Evolutionary conservation across 2,113 vertebrate genomes (phyloP).

Genomic region (Craseonycteris thonglongyai): DNA sequence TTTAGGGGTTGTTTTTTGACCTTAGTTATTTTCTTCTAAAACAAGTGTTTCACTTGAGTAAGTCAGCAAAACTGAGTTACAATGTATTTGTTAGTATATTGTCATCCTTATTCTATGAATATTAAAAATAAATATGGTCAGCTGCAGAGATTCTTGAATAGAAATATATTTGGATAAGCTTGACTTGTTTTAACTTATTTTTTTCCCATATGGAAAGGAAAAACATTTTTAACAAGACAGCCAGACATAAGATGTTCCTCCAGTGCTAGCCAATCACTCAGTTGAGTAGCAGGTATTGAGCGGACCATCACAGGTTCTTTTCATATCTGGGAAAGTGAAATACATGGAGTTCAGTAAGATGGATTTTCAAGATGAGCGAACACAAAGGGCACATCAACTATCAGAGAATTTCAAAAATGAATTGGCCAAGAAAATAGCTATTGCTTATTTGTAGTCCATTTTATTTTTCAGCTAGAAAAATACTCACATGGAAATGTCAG

Average conservation of each 20-base stretch:
- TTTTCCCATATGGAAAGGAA: not conserved
- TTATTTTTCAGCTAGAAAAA: not conserved
- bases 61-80: not conserved
- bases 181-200: constrained; percentile 50
- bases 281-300: not conserved
- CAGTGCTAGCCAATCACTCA: not conserved
- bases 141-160: not conserved
- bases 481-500: not conserved
- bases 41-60: not conserved
- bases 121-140: constrained; percentile 21
- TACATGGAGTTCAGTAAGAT: not conserved
- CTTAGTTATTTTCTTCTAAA: constrained; percentile 30
- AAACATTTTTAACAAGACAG: constrained; percentile 11
- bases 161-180: constrained; percentile 2
- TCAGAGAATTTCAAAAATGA: not conserved
- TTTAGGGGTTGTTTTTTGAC: not conserved
- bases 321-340: not conserved
- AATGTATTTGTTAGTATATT: constrained; percentile 38
- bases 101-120: constrained; percentile 7
- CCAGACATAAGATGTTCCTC: not conserved
- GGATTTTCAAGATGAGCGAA: not conserved
- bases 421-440: not conserved
- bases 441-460: not conserved
- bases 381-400: not conserved
- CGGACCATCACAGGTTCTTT: not conserved